Base-by-base conservation (phyloP, 2,113 vertebrate genomes). In the Podiceps cristatus region DNA sequence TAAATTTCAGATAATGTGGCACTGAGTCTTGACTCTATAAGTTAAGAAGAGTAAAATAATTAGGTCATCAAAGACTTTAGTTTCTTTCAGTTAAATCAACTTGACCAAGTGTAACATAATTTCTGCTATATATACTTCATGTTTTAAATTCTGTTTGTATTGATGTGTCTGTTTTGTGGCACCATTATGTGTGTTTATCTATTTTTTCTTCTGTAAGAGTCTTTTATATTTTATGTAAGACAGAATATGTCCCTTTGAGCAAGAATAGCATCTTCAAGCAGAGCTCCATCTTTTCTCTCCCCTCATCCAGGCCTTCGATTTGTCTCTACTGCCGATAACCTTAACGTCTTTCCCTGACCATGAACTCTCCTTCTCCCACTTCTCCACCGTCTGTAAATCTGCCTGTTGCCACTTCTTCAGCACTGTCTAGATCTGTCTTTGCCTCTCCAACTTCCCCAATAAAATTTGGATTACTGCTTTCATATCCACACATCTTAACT, bases 91-190 rank as follows among this genome's bases (percentile, higher is more conserved):
- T 95, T 92, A 92, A 83, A 76, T 96, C 22, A 52, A 35, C 80
- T 92, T 93, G 82, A 78, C 73, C 86, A 86, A 92, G 22, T 62
- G 31, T 86, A 92, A 59, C 55, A 37, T 92, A 50, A 90, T 89
- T 96, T 95, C 71, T 92, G 47, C 59, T 81, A 13, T 66, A 40
- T 81, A 64, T 73, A 67, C 49, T 90, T 91, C 81, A 91, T 14
- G 1, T 88, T 97, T 93, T 89, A 88, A 93, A 93, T 91, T 95
- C 74, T 59, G 1, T 94, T 96, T 93, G 59, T 97, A 93, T 94
- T 1, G 60, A 93, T 91, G 50, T 42, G 53, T 92, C 82, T 85
- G 59, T 59, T 96, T 97, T 88, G 71, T 93, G 91, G 56, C 66
- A 94, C 83, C 52, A 17, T 95, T 68, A 74, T 58, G 52, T 86